Evolutionary conservation across 2,113 vertebrate genomes (phyloP), one percentile per base, ranked within the genome.

Genomic region (Coptodon rendalli): DNA sequence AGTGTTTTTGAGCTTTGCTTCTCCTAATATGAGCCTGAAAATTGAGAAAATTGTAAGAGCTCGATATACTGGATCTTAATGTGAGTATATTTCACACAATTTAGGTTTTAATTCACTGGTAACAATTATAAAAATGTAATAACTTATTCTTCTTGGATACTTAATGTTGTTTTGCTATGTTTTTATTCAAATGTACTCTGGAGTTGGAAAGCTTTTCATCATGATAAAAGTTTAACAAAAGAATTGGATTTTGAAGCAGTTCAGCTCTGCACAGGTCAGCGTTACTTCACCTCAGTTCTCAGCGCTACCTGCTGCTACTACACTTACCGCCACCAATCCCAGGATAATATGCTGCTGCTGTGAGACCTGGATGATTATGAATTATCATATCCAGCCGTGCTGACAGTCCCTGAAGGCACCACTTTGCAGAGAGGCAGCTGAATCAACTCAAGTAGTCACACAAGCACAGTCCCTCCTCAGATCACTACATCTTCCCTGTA

Each of bases 361-460:
- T 50, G 71, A 76, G 71, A 76, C 43, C 71, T 31, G 71, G 24
- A 31, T 76, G 3, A 50, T 76, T 76, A 76, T 31, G 71, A 76
- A 76, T 76, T 50, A 76, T 50, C 43, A 31, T 76, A 76, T 48
- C 43, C 43, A 50, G 24, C n/a, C 34, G 7, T 29, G 76, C 54
- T 43, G 38, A 63, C 9, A 59, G 56, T 73, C 24, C 89, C 87
- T 84, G 83, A 92, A 89, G 85, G 87, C 81, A 87, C 43, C 87
- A 22, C 7, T 31, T 27, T 16, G 71, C 57, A 56, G 8, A 24
- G 40, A 66, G 4, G 66, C 29, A 38, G 43, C 13, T 82, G n/a
- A 56, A 82, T 66, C 56, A 84, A 85, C 54, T 54, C 34, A 9
- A 19, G 16, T 54, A 17, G 19, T 80, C 54, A 19, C 36, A 52